phyloP scores from a whole-genome alignment of 2,113 vertebrate genomes.

The Cacatua alba region DNA sequence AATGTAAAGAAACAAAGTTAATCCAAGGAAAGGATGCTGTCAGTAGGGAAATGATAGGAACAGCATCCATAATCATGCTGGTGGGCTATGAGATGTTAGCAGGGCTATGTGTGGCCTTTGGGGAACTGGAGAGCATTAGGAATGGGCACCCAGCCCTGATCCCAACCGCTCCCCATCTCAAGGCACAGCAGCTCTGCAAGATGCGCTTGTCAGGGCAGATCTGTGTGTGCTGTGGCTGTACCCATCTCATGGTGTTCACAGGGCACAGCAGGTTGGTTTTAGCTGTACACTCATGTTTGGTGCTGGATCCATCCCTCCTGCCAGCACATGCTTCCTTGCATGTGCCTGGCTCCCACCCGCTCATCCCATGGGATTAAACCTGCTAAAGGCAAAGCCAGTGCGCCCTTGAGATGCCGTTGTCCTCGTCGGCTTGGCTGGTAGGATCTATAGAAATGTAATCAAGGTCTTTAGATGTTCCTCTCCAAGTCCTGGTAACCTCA shows the following conservation, averaged over 20 bases:
- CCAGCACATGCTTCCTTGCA: rapidly evolving
- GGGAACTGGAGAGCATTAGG: not conserved
- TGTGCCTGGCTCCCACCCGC: rapidly evolving
- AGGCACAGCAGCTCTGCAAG: not conserved
- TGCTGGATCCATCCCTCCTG: not conserved
- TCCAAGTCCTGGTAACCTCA: not conserved
- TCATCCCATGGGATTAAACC: not conserved
- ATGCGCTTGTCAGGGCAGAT: no score
- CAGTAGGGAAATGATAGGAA: not conserved
- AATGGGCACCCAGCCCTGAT: rapidly evolving
- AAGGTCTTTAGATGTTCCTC: not conserved
- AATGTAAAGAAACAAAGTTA: not conserved
- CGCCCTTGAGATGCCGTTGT: not conserved
- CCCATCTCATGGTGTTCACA: not conserved
- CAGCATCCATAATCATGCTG: not conserved
- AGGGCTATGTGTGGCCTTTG: not conserved
- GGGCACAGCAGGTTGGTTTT: not conserved
- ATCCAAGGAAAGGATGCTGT: not conserved
- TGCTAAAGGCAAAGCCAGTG: not conserved
- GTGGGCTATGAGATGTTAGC: not conserved
- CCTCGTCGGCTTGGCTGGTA: not conserved
- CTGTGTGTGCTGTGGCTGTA: not conserved
- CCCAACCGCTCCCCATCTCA: no score
- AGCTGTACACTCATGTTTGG: rapidly evolving
- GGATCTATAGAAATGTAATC: conserved; percentile 35